These are phyloP conservation scores for Labeo catla DNA, from an alignment of 2,113 vertebrate genomes.

Conservation along the genomic window DNA sequence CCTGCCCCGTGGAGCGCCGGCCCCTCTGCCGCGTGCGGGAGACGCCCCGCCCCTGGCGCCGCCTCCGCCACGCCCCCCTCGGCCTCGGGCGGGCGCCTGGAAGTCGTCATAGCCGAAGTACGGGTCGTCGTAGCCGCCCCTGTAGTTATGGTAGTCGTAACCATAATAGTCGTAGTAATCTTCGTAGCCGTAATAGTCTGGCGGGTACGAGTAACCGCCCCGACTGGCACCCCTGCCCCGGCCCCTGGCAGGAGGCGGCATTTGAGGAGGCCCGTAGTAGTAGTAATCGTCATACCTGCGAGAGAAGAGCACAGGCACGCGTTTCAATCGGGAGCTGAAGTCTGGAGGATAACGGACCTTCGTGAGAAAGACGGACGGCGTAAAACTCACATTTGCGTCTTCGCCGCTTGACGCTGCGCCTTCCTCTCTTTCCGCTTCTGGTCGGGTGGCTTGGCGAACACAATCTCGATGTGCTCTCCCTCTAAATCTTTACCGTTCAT, in stretches of 20 bases:
- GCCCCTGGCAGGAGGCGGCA: constrained; percentile 90
- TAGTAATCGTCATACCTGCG: constrained; percentile 98
- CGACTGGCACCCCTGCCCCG: constrained; percentile 89
- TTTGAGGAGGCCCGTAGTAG: constrained; percentile 94
- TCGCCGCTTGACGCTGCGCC: constrained; percentile 95
- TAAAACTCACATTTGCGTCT: constrained; percentile 90
- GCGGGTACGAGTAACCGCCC: constrained; percentile 92
- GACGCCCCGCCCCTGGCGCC: constrained; percentile 81
- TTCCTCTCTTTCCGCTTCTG: constrained; percentile 98
- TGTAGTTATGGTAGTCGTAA: constrained; percentile 97
- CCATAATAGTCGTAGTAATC: constrained; percentile 99
- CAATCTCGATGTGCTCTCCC: constrained; percentile 95
- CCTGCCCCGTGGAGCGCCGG: constrained; percentile 89
- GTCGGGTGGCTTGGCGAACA: constrained; percentile 98
- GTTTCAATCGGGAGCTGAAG: no score
- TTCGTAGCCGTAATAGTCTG: constrained; percentile 97
- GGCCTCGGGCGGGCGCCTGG: constrained; percentile 90
- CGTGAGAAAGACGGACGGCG: neutral
- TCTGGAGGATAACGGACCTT: neutral
- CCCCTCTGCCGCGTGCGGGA: constrained; percentile 88
- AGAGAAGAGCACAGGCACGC: neutral
- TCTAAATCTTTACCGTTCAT: constrained; percentile 98
- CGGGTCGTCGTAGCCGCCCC: constrained; percentile 97
- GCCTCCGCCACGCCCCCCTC: constrained; percentile 83
- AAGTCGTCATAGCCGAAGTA: constrained; percentile 99